Evolutionary conservation across 2,113 vertebrate species (phyloP), one percentile per base, ranked within the genome.

Genomic region (Noturus placidus): DNA sequence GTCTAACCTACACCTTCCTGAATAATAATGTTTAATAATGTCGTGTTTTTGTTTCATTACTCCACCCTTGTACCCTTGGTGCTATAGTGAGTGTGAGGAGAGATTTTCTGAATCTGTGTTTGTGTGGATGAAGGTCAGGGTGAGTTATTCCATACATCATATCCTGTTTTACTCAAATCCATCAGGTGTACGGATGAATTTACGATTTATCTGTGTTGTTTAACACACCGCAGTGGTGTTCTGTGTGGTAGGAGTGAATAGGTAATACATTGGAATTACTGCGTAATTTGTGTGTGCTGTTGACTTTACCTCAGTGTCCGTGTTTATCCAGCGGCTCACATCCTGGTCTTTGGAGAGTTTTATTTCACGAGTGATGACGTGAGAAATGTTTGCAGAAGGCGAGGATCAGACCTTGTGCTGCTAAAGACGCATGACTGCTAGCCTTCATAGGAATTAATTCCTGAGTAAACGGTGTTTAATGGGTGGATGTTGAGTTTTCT

Each of bases 301-400:
- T 78, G 61, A 69, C 74, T 85, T 61, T 69, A 10, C 56, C 63
- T 30, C 56, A 5, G 33, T 14, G 42, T 79, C 82, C 74, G 83
- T 88, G 86, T 84, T 92, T 89, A 82, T 84, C 63, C 13, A 86
- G 61, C 84, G 5, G 83, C 38, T 25, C 46, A 74, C 27, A 78
- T 91, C 90, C 90, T 84, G 90, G 74, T 89, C 54, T 86, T 77
- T 50, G 65, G 11, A 20, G 10, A 27, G 65, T 85, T 83, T 22
- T 54, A 52, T 82, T 82, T 82, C 56, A n/a, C 30, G 52, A 81
- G 85, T 63, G 50, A 27, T 74, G 86, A 83, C 54, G 33, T 56
- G 52, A 27, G 22, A 35, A 65, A 30, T 88, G 88, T 89, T 89
- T 89, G 61, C 19, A 17, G 85, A 89, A 82, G 61, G 88, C 61